Base-by-base conservation (phyloP, 2,888 invertebrate genomes). In the Meta bourneti region DNA sequence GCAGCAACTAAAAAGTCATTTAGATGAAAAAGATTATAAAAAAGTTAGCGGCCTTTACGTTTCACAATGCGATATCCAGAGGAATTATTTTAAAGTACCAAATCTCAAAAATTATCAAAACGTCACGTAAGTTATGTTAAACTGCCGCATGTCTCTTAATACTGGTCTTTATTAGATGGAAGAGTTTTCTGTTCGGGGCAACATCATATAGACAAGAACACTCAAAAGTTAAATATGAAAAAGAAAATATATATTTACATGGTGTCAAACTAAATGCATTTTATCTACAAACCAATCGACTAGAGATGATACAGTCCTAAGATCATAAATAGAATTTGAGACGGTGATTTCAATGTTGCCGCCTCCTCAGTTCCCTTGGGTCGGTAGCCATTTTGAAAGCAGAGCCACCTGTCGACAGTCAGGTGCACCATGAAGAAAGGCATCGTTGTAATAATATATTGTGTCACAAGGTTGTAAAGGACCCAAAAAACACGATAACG, bases 401-500 rank as follows among this genome's bases (percentile, higher is more conserved):
- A 82, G 70, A 83, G 61, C 89, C 89, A 89, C 89, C 89, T 83
- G 85, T 71, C 90, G 61, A 69, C 79, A 75, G 9, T 49, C 92
- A 89, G 86, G 92, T 89, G 92, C 92, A 89, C 89, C 85, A 92
- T 89, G 83, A 89, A 88, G 78, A 89, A 92, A 89, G 92, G 92
- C 92, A 92, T 92, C 91, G 88, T 91, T 89, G 89, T 92, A 89
- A 92, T 92, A 88, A 92, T 92, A 89, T 88, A 88, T 89, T 84
- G 84, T 92, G 92, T 92, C 85, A 89, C 89, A 74, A 92, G 92
- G 92, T 92, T 92, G 92, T 92, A 92, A 92, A 92, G 92, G 92
- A 92, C 92, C 92, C 89, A 86, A 89, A 91, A 92, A 92, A 92
- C 92, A 92, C 92, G 89, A 72, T 92, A 92, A 92, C 92, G 87